phyloP scores from a whole-genome alignment of 2,113 vertebrate species.

The Hemibagrus wyckioides region DNA sequence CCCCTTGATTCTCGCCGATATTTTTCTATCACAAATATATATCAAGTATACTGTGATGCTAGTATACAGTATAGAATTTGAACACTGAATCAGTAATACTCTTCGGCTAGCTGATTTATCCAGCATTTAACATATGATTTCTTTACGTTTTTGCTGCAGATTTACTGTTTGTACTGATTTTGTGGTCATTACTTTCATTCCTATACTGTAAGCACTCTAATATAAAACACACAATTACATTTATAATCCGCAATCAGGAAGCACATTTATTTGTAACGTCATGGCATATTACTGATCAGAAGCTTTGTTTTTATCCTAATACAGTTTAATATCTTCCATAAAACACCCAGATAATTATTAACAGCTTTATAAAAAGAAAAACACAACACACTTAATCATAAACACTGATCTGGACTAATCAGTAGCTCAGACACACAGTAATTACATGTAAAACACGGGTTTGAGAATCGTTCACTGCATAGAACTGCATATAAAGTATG shows the following conservation, averaged over 20 bases:
- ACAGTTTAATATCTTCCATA: not conserved
- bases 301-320: not conserved
- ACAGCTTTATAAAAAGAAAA: not conserved
- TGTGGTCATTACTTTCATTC: not conserved
- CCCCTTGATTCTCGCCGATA: no score
- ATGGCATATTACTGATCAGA: no score
- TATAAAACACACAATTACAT: not conserved
- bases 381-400: not conserved
- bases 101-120: not conserved
- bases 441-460: not conserved
- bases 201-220: not conserved
- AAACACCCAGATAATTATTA: not conserved
- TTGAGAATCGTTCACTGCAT: not conserved
- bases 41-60: no score
- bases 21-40: no score
- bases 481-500: not conserved
- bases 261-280: not conserved
- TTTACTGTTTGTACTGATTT: not conserved
- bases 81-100: not conserved
- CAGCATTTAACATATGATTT: no score
- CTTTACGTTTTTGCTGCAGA: not conserved
- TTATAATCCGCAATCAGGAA: not conserved
- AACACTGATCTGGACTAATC: not conserved
- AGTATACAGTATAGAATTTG: not conserved
- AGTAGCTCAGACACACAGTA: not conserved